phyloP scores from a whole-genome alignment of 2,888 invertebrate species.

The Latheticus oryzae region DNA sequence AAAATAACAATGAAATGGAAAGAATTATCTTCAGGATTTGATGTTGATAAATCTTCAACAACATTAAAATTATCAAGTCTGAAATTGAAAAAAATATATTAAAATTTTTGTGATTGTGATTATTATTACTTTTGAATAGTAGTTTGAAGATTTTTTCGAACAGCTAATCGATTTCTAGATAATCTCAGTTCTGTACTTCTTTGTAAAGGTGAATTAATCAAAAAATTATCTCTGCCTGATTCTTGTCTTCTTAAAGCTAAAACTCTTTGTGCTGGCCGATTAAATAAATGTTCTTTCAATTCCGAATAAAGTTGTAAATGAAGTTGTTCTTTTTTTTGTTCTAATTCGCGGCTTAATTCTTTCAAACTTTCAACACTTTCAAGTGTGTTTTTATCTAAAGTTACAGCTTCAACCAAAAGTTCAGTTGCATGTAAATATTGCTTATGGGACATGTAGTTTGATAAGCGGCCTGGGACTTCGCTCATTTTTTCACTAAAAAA shows the following conservation, averaged over 20 bases:
- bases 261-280: constrained; percentile 62
- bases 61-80: constrained; percentile 62
- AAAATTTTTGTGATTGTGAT: too few relatives aligned
- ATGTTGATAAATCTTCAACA: constrained; percentile 70
- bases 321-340: constrained; percentile 75
- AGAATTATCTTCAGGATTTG: constrained; percentile 72
- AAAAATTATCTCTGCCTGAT: constrained; percentile 68
- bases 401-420: constrained; percentile 77
- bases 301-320: constrained; percentile 78
- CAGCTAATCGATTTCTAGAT: constrained; percentile 69
- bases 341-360: constrained; percentile 81
- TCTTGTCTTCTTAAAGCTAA: constrained; percentile 71
- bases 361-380: constrained; percentile 86
- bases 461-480: constrained; percentile 78
- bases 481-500: constrained; percentile 77
- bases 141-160: constrained; percentile 70
- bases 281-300: constrained; percentile 78
- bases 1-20: constrained; percentile 82
- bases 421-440: constrained; percentile 90
- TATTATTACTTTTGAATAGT: constrained; percentile 46
- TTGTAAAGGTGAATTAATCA: constrained; percentile 68
- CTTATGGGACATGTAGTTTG: constrained; percentile 75
- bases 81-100: too few relatives aligned
- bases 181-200: constrained; percentile 70
- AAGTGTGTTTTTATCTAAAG: constrained; percentile 77